These are phyloP conservation scores for Chrosomus eos DNA, from an alignment of 2,797 vertebrate species.

Conservation along the genomic window DNA sequence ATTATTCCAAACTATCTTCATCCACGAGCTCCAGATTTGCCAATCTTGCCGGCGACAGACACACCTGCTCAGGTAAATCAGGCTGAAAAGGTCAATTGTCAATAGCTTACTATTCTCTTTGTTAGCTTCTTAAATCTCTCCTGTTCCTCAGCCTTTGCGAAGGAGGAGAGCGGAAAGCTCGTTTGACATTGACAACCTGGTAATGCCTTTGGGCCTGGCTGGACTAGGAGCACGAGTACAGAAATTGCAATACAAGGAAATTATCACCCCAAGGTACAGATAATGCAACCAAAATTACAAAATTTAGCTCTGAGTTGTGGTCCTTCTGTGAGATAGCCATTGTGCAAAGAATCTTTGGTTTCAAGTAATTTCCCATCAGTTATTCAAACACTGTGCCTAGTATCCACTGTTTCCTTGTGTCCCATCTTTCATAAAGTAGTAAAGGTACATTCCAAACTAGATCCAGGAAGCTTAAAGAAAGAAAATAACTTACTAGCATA, in stretches of 20 bases:
- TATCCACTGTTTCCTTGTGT: constrained; percentile 17
- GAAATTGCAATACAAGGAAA: constrained; percentile 75
- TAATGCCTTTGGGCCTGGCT: constrained; percentile 73
- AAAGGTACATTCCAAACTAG: neutral
- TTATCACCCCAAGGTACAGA: constrained; percentile 72
- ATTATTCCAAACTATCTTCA: constrained; percentile 45
- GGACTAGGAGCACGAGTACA: constrained; percentile 68
- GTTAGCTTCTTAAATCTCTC: neutral
- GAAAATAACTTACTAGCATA: neutral
- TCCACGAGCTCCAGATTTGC: constrained; percentile 48
- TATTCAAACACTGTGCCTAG: constrained; percentile 21
- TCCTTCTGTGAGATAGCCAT: constrained; percentile 49
- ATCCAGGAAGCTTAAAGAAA: neutral
- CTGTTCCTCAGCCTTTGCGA: constrained; percentile 59
- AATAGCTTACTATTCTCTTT: neutral
- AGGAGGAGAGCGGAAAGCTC: constrained; percentile 70
- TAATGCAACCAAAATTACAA: neutral
- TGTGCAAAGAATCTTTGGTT: constrained; percentile 26
- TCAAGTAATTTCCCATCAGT: constrained; percentile 36
- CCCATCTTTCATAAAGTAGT: constrained; percentile 11
- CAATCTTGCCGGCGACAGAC: constrained; percentile 44
- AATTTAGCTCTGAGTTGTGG: constrained; percentile 37
- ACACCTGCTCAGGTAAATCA: constrained; percentile 60
- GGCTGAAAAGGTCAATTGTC: neutral
- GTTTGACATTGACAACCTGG: constrained; percentile 72